Conservation (phyloP, 2,113 vertebrate species). For the pig (Sus scrofa) region DNA sequence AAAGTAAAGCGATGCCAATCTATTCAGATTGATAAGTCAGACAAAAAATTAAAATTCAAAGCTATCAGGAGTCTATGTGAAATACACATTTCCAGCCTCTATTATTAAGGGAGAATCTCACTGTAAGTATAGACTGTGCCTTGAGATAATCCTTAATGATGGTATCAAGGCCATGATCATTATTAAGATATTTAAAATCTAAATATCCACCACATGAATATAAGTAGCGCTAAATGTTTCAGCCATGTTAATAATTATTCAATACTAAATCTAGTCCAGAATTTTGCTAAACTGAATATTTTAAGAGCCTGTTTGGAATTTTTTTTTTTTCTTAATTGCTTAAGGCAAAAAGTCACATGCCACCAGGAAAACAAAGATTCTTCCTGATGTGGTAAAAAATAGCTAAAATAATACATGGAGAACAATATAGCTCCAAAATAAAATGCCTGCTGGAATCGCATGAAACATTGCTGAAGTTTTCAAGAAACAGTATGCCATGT, state of each 20-base stretch:
- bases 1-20: not conserved
- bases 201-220: not conserved
- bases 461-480: not conserved
- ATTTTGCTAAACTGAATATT: conserved; percentile 49
- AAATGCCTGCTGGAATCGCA: not conserved
- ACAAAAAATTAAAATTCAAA: not conserved
- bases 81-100: not conserved
- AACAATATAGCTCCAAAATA: not conserved
- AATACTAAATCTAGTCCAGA: not conserved
- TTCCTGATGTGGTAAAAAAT: conserved; percentile 33
- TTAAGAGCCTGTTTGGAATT: not conserved
- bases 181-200: conserved; percentile 13
- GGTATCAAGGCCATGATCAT: not conserved
- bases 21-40: not conserved
- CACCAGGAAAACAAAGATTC: conserved; percentile 41
- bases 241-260: not conserved
- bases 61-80: not conserved
- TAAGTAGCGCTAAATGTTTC: conserved; percentile 19
- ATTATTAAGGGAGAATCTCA: not conserved
- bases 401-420: not conserved
- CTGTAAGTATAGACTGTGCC: not conserved
- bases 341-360: not conserved
- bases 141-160: not conserved
- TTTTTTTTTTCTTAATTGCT: conserved; percentile 36
- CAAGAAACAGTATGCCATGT: not conserved